Evolutionary conservation across 2,797 vertebrate genomes (phyloP), one percentile per base, ranked within the genome.

Genomic region (Acipenser transmontanus): DNA sequence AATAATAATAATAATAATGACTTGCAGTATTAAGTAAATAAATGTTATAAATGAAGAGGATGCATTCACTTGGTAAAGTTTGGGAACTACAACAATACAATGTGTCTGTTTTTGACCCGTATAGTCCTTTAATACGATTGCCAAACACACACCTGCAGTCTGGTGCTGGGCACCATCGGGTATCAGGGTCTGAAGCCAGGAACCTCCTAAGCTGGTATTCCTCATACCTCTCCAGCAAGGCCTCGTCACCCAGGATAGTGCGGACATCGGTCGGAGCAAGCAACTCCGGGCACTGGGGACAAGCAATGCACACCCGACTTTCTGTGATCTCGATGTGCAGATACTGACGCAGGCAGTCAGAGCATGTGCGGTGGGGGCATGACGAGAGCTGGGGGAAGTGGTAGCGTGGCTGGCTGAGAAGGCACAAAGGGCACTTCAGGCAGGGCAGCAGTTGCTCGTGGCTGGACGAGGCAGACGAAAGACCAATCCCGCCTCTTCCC

Each of bases 161-260:
- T 0, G 93, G 93, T 0, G 93, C 91, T 0, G 93, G 93, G 66
- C 93, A 95, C 93, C 93, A 95, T 69, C 92, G 91, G 0, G 93
- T 92, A 70, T 92, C 82, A 0, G 92, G 91, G 66, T 95, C 93
- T 0, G 92, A 75, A 4, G 85, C 89, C 50, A 95, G 85, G 69
- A 91, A 92, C 8, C 91, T 88, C 0, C 92, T 83, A 67, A 95
- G 73, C 73, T 93, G 90, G 77, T 88, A 93, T 70, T 94, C 91
- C 69, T 95, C 91, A 0, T 94, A 95, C 65, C 91, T 88, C 68
- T 91, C 88, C 0, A 92, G 84, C 67, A 95, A 81, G 6, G 80
- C 75, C 0, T 64, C 79, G 73, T 94, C 91, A 0, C 92, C 84
- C 75, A 93, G 85, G 62, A 95, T 91, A 63, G 79, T 78, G 1